Evolutionary conservation across 2,888 invertebrate genomes (phyloP), one percentile per base, ranked within the genome.

Genomic region (Philereme vetulata): DNA sequence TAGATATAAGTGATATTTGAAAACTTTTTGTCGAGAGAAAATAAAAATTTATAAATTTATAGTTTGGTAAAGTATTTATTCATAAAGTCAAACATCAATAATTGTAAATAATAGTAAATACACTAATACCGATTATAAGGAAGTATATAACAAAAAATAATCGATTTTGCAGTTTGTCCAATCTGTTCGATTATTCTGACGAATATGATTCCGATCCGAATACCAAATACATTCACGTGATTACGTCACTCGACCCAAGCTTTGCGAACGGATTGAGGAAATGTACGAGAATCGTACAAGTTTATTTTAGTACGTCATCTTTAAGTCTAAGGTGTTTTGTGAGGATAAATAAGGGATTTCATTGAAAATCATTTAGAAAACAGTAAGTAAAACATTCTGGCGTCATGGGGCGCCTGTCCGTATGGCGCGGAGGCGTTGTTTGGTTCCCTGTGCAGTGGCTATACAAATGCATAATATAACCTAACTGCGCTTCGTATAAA

Each of bases 401-500:
- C 72, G 65, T 64, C 59, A 60, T 69, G 66, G 56, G 68, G 71
- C 67, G 68, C 71, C 71, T 74, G 65, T 66, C 71, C 75, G 62
- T 82, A 75, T 71, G 75, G 75, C 74, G 77, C 72, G 75, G 77
- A 78, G 82, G 86, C 84, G 83, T 87, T 89, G 88, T 90, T 90
- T 90, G 83, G 81, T 81, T 82, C 80, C 68, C 72, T 75, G 88
- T 88, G 86, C 82, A 87, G 84, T 85, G 84, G 76, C 75, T 90
- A 88, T 88, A 90, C 80, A 88, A 90, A 90, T 84, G 88, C 90
- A 87, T 89, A 88, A 86, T 89, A 89, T 92, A 91, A 91, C 91
- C 92, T 91, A 87, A 85, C 78, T 84, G 77, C 81, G 82, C 78
- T 85, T 82, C 78, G 82, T 86, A 85, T 86, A 86, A 88, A 88